phyloP scores from a whole-genome alignment of 1,140 invertebrate species.

The Sycobia sp. region DNA sequence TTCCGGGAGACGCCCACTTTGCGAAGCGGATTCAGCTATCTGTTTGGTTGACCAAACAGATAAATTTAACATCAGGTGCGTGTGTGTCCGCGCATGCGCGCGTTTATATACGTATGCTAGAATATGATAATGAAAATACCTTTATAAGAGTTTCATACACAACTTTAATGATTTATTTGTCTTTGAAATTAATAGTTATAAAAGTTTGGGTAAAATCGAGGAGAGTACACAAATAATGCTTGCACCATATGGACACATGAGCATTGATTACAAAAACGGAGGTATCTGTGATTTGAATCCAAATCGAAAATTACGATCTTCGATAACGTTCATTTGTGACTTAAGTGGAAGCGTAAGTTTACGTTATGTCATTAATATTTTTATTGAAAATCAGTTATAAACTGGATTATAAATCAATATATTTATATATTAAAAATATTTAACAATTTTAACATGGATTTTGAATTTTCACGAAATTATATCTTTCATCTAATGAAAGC shows the following conservation, averaged over 20 bases:
- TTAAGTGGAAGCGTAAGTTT: not conserved
- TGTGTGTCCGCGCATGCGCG: no score
- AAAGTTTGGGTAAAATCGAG: not conserved
- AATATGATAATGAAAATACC: no score
- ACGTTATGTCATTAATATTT: not conserved
- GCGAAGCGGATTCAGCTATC: not conserved
- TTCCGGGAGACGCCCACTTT: not conserved
- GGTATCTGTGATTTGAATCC: not conserved
- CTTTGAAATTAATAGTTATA: not conserved
- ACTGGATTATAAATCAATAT: no score
- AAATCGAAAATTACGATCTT: not conserved
- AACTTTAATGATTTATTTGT: not conserved
- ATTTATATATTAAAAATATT: no score
- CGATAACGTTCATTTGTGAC: not conserved
- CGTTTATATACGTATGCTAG: no score
- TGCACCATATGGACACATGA: not conserved
- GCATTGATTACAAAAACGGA: not conserved
- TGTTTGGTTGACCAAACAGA: not conserved
- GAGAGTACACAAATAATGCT: not conserved
- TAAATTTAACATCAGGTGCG: not conserved
- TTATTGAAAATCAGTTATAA: no score
- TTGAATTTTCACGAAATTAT: no score
- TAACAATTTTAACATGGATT: no score
- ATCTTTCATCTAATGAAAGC: no score
- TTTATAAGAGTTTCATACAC: no score